Percentiles rank a stretch among this genome's conserved stretches.
Conservation (phyloP, 2,113 vertebrate genomes). For the Hystrix brachyura region DNA sequence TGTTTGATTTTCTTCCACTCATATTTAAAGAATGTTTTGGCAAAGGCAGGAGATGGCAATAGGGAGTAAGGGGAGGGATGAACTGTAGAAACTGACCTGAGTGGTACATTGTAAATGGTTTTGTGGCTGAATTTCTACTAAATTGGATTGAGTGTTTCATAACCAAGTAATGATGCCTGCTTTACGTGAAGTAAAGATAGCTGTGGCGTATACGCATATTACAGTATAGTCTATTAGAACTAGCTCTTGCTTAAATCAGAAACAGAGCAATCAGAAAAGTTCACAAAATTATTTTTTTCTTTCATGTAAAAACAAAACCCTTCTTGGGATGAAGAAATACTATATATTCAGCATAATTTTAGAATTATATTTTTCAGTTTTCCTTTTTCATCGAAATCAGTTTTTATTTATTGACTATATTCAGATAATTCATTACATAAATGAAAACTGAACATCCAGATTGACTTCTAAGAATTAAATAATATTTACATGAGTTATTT, state of each 20-base stretch:
- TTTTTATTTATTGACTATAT: neutral
- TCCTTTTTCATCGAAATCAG: neutral
- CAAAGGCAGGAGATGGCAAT: neutral
- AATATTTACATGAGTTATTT: conserved; percentile 20
- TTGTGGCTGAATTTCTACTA: neutral
- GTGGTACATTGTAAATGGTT: neutral
- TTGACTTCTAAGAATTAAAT: conserved; percentile 56
- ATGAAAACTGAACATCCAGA: neutral
- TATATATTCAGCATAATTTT: neutral
- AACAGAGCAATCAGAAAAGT: neutral
- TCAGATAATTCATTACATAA: neutral
- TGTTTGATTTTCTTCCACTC: neutral
- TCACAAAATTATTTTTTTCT: neutral
- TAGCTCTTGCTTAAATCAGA: neutral
- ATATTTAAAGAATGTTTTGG: neutral
- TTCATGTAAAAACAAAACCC: neutral
- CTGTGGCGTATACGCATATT: neutral
- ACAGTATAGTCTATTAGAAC: neutral
- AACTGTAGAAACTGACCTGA: neutral
- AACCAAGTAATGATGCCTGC: neutral
- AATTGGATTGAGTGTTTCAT: neutral
- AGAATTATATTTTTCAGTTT: neutral
- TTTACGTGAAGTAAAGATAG: neutral
- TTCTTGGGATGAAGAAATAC: conserved; percentile 1
- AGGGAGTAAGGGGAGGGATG: neutral